These are phyloP conservation scores for Apis florea DNA, from an alignment of 1,140 invertebrate species.

Conservation along the genomic window DNA sequence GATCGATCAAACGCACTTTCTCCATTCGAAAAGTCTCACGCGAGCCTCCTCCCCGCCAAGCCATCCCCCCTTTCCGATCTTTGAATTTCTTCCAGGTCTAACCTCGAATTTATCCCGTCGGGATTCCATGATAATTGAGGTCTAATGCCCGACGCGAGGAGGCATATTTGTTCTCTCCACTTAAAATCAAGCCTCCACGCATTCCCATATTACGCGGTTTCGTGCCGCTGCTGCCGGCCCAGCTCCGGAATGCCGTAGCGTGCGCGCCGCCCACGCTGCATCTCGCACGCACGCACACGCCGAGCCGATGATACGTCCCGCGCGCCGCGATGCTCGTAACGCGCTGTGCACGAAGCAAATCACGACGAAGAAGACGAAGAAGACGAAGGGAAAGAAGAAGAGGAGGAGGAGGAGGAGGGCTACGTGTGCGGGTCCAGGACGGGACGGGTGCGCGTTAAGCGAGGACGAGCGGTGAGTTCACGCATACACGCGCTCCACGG, in stretches of 20 bases:
- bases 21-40: neutral
- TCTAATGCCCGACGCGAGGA: slow-evolving; percentile 48
- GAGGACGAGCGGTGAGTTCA: slow-evolving; percentile 51
- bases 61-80: slow-evolving; percentile 28
- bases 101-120: slow-evolving; percentile 58
- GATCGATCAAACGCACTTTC: too few relatives aligned
- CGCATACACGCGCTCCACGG: slow-evolving; percentile 69
- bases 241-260: slow-evolving; percentile 63
- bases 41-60: neutral
- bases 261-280: slow-evolving; percentile 69
- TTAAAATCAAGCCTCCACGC: slow-evolving; percentile 64
- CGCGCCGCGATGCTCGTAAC: neutral
- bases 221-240: slow-evolving; percentile 47
- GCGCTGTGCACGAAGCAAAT: neutral
- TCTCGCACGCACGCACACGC: slow-evolving; percentile 49
- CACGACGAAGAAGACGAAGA: neutral
- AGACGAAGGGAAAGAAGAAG: too few relatives aligned
- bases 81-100: slow-evolving; percentile 34
- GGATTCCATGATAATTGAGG: slow-evolving; percentile 72
- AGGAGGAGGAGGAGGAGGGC: neutral
- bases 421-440: neutral
- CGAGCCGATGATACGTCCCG: neutral
- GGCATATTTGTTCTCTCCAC: slow-evolving; percentile 69
- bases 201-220: slow-evolving; percentile 71
- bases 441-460: slow-evolving; percentile 13